Base-by-base conservation (phyloP, 2,113 vertebrate genomes). In the Porphyrio hochstetteri region DNA sequence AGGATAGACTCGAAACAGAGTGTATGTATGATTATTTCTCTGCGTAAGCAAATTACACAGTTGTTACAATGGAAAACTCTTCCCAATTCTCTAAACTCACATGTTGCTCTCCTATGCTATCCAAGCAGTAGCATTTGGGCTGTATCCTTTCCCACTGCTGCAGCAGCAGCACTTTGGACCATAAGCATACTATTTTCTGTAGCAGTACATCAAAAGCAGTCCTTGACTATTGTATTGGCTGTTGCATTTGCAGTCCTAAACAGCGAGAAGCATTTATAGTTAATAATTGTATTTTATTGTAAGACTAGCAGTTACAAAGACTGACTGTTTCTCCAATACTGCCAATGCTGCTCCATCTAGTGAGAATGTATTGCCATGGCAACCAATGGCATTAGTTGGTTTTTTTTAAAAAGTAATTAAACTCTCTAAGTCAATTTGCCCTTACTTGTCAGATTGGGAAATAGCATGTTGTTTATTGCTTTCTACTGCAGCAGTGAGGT, bases 371-470 rank as follows among this genome's bases (percentile, higher is more conserved):
- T 94, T 95, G 48, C 76, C 72, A 36, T 70, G 72, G 71, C 81
- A 96, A 96, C 92, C 67, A 57, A 63, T 75, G 60, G 29, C 81
- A 90, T 94, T 86, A 57, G 33, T 40, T 46, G 16, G 3, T 31
- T 69, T n/a, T 46, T 53, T 68, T 16, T 5, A 3, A 13, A 29
- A 86, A 93, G 93, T 94, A 95, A 94, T 97, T 95, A 96, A 97
- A 93, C 78, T 92, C 88, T 56, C 82, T 35, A 80, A 88, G 92
- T 95, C 90, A 88, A 81, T 95, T 97, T 92, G 48, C 71, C 61
- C 63, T 89, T 59, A 71, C 55, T 76, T 94, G 96, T 91, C 96
- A 96, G 69, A n/a, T 86, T 77, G 89, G 82, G 91, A 94, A 95
- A 94, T 31, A n/a, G 88, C 91, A 78, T 24, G 14, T 27, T 87